Conservation (phyloP, 2,888 invertebrate species). For the Malthinus flaveolus region DNA sequence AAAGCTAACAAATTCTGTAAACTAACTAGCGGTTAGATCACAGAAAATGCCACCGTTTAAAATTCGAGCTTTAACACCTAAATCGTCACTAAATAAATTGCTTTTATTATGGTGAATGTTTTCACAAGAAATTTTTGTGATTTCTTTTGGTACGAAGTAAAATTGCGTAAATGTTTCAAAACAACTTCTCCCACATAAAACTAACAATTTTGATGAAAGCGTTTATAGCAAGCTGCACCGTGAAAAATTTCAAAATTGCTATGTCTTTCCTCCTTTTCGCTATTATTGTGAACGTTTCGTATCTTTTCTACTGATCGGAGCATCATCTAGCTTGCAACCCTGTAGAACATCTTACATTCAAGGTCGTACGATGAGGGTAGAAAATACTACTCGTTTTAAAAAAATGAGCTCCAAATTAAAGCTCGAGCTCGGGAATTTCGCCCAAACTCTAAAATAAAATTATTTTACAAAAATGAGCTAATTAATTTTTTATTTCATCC, state of each 20-base stretch:
- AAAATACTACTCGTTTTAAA: constrained; percentile 45
- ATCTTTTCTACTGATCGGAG: constrained; percentile 32
- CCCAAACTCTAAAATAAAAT: too few species aligned
- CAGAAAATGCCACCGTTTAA: constrained; percentile 18
- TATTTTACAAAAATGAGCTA: too few species aligned
- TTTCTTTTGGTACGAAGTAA: too few species aligned
- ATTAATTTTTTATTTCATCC: too few species aligned
- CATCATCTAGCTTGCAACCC: constrained; percentile 44
- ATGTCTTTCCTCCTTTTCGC: constrained; percentile 39
- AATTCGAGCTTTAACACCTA: constrained; percentile 17
- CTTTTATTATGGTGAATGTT: neutral
- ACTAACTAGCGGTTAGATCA: constrained; percentile 16
- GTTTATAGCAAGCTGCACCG: constrained; percentile 36
- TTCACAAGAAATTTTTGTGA: neutral
- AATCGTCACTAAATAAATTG: neutral
- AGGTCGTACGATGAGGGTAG: constrained; percentile 51
- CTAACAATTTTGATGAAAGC: constrained; percentile 20
- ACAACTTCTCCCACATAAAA: constrained; percentile 23
- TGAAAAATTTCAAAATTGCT: constrained; percentile 48
- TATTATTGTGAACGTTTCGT: constrained; percentile 21
- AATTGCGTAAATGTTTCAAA: neutral
- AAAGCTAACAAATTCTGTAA: constrained; percentile 25
- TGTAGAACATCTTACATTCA: constrained; percentile 49
- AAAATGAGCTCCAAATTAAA: constrained; percentile 12
- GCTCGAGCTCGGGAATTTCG: too few species aligned